Conservation (phyloP, 2,113 vertebrate species). For the Pimephales promelas region DNA sequence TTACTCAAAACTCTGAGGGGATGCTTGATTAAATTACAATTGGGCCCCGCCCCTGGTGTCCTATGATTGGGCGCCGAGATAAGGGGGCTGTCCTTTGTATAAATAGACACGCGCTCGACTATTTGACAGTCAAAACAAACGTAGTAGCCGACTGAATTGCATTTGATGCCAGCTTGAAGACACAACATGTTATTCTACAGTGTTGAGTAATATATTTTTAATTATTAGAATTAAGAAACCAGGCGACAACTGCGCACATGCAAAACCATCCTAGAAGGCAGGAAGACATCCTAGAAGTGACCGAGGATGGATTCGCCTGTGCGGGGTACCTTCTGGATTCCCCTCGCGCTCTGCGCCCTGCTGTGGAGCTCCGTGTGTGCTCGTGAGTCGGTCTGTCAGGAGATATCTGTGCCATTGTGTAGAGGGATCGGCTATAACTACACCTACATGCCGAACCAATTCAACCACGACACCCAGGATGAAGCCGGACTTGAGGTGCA, state of each 20-base stretch:
- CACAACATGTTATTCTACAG: background rate
- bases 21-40: slow-evolving; percentile 60
- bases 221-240: background rate
- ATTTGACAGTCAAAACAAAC: slow-evolving; percentile 20
- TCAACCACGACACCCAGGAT: slow-evolving; percentile 92
- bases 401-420: slow-evolving; percentile 92
- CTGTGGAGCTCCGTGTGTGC: slow-evolving; percentile 66
- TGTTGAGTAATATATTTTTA: background rate
- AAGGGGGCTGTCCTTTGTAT: slow-evolving; percentile 67
- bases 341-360: slow-evolving; percentile 20
- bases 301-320: slow-evolving; percentile 31
- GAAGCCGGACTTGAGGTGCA: slow-evolving; percentile 91
- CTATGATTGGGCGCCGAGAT: slow-evolving; percentile 63
- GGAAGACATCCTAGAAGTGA: background rate
- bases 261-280: background rate
- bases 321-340: background rate
- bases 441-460: slow-evolving; percentile 91
- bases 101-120: slow-evolving; percentile 75
- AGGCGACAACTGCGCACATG: slow-evolving; percentile 2
- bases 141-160: background rate
- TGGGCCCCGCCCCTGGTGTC: slow-evolving; percentile 51
- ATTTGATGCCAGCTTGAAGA: background rate
- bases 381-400: slow-evolving; percentile 88
- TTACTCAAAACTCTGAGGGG: slow-evolving; percentile 75
- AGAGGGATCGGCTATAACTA: slow-evolving; percentile 90